phyloP scores from a whole-genome alignment of 2,888 invertebrate species.

The Thysanoteuthis rhombus region DNA sequence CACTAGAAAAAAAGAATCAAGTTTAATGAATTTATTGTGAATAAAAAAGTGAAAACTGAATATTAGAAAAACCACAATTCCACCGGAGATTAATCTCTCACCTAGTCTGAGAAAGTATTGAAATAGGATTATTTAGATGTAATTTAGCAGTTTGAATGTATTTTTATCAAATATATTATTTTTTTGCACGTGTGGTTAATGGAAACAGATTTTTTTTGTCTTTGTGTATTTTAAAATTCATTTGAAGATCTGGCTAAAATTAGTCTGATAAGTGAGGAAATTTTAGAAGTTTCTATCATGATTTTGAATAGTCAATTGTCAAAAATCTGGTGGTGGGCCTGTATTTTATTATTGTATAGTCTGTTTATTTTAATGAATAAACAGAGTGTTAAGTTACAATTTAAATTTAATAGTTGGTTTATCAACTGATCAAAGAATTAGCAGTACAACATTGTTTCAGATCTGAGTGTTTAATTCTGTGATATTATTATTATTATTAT shows the following conservation, averaged over 20 bases:
- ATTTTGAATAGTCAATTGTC: background rate
- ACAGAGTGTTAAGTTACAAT: background rate
- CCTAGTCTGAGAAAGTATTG: background rate
- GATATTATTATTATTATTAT: too few relatives aligned
- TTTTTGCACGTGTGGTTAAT: background rate
- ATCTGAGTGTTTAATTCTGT: conserved; percentile 12
- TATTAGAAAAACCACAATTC: background rate
- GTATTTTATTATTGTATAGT: background rate
- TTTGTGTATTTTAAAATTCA: background rate
- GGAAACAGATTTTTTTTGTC: background rate
- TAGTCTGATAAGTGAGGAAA: background rate
- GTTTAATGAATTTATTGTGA: background rate
- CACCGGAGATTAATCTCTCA: background rate
- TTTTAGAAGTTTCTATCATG: background rate
- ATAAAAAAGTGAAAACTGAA: background rate
- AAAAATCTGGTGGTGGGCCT: background rate
- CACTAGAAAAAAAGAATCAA: background rate
- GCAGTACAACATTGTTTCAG: background rate
- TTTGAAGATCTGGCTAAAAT: background rate
- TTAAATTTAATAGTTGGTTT: background rate
- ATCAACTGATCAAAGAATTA: background rate
- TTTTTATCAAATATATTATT: background rate
- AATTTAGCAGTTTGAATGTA: background rate
- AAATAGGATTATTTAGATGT: background rate
- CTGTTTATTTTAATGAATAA: background rate